Conservation (phyloP, 1,140 invertebrate species). For the Tetramorium parvispinum region DNA sequence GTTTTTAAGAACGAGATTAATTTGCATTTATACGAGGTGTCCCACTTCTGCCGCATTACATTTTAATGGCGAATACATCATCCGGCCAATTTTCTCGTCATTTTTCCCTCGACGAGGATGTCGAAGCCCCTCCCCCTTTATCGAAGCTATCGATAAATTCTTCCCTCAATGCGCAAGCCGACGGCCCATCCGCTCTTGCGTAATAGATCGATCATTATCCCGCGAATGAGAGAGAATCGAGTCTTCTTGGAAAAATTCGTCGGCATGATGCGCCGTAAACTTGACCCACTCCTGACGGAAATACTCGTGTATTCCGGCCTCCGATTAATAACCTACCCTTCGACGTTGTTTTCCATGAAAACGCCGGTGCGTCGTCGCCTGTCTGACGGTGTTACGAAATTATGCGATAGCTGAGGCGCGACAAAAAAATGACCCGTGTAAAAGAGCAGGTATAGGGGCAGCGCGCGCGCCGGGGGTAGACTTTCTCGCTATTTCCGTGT, state of each 20-base stretch:
- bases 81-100: background rate
- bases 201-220: background rate
- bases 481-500: slow-evolving; percentile 58
- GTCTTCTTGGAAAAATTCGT: slow-evolving; percentile 2
- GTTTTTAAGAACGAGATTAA: slow-evolving; percentile 16
- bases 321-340: slow-evolving; percentile 43
- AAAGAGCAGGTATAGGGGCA: background rate
- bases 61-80: slow-evolving; percentile 17
- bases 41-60: background rate
- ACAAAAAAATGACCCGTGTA: background rate
- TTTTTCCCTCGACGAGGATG: background rate
- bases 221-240: background rate
- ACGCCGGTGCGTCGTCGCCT: background rate
- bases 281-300: slow-evolving; percentile 67
- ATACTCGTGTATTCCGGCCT: slow-evolving; percentile 29
- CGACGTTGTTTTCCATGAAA: background rate
- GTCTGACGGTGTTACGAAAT: slow-evolving; percentile 55
- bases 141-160: background rate
- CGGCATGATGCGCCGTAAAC: slow-evolving; percentile 41
- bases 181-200: background rate
- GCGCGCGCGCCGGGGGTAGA: slow-evolving; percentile 18
- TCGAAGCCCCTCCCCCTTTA: background rate
- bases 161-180: background rate
- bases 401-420: slow-evolving; percentile 8
- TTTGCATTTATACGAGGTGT: slow-evolving; percentile 6